Evolutionary conservation across 2,888 invertebrate species (phyloP).

Genomic region (Congeria kusceri): DNA sequence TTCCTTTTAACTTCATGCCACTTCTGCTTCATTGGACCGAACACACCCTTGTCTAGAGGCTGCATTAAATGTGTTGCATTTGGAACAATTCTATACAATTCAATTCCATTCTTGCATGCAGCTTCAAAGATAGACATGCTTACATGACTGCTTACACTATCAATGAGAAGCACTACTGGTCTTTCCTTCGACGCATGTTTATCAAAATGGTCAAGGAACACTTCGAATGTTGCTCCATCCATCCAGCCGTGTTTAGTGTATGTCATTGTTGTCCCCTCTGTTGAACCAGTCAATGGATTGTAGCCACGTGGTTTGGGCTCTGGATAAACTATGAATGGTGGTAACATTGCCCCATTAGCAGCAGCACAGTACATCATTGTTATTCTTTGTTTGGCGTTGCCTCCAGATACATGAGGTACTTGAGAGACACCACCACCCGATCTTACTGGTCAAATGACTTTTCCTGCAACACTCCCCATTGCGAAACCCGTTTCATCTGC

Average conservation of each 20-base stretch:
- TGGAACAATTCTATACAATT: conserved; percentile 45
- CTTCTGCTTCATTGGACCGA: conserved; percentile 21
- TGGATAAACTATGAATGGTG: conserved; percentile 48
- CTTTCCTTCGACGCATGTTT: conserved; percentile 21
- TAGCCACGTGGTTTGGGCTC: conserved; percentile 28
- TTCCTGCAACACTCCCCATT: conserved; percentile 29
- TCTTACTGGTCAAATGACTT: conserved; percentile 28
- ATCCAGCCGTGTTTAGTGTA: conserved; percentile 57
- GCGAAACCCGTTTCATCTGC: conserved; percentile 39
- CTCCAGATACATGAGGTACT: conserved; percentile 48
- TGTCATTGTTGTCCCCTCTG: conserved; percentile 24
- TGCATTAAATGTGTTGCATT: conserved; percentile 51
- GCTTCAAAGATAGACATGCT: conserved; percentile 12
- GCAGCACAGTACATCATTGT: conserved; percentile 52
- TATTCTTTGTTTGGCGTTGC: conserved; percentile 30
- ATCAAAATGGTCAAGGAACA: conserved; percentile 41
- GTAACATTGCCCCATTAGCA: conserved; percentile 43
- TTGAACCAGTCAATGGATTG: conserved; percentile 42
- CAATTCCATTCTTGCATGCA: conserved; percentile 34
- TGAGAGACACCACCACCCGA: no score
- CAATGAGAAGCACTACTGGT: conserved; percentile 36
- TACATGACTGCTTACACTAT: conserved; percentile 39
- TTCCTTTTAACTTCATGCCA: conserved; percentile 18
- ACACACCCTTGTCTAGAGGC: conserved; percentile 34
- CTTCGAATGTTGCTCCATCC: conserved; percentile 26